phyloP scores from a whole-genome alignment of 2,888 invertebrate genomes.

The Agriopis aurantiaria region DNA sequence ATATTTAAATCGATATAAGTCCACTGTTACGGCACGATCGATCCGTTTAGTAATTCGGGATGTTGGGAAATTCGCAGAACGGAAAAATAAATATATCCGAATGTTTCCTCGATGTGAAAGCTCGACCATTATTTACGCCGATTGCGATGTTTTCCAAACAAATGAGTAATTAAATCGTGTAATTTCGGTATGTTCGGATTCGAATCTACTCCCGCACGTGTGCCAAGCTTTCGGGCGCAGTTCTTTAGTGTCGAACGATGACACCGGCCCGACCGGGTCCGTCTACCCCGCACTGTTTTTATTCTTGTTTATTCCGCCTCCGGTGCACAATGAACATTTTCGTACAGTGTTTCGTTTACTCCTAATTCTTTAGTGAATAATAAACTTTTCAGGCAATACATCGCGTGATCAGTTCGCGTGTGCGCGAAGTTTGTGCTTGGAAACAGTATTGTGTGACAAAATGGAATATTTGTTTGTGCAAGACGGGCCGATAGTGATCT shows the following conservation, averaged over 20 bases:
- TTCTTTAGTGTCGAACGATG: slow-evolving; percentile 78
- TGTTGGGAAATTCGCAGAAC: slow-evolving; percentile 11
- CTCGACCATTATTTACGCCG: slow-evolving; percentile 25
- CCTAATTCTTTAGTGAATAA: slow-evolving; percentile 29
- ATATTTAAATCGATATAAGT: slow-evolving; percentile 22
- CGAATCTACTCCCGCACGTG: slow-evolving; percentile 68
- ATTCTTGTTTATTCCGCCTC: slow-evolving; percentile 49
- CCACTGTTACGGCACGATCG: slow-evolving; percentile 5
- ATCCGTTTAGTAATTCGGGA: slow-evolving; percentile 2
- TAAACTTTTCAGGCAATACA: slow-evolving; percentile 26
- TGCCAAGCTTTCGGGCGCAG: slow-evolving; percentile 78
- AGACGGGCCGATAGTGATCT: slow-evolving; percentile 77
- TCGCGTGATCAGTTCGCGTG: slow-evolving; percentile 33
- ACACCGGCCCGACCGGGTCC: slow-evolving; percentile 68
- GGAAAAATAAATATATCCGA: slow-evolving; percentile 24
- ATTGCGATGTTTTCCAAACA: slow-evolving; percentile 52
- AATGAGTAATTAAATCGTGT: slow-evolving; percentile 61
- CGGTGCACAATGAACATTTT: slow-evolving; percentile 46
- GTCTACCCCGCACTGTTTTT: slow-evolving; percentile 70
- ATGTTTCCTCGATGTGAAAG: slow-evolving; percentile 29
- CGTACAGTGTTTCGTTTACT: slow-evolving; percentile 18
- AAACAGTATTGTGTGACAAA: slow-evolving; percentile 49
- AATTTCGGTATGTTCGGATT: slow-evolving; percentile 71
- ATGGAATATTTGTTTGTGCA: slow-evolving; percentile 74
- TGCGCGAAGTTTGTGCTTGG: slow-evolving; percentile 31